These are phyloP conservation scores for Chlorops oryzae DNA, from an alignment of 1,140 invertebrate genomes.

Conservation along the genomic window DNA sequence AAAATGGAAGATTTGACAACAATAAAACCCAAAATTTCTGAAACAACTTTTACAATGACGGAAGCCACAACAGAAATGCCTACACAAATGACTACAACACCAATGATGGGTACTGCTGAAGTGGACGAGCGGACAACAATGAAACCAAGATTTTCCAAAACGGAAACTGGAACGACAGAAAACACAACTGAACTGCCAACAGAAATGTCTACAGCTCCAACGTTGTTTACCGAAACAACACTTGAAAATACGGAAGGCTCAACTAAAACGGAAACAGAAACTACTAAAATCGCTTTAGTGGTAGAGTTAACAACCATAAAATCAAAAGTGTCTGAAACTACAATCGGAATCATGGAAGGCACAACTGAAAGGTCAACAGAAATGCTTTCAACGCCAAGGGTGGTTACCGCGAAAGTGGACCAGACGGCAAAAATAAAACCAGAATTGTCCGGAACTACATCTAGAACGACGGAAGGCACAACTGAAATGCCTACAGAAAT, in stretches of 20 bases:
- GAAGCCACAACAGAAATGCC: background rate
- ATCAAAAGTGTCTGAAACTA: background rate
- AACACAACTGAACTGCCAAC: too few relatives aligned
- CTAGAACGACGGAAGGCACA: too few relatives aligned
- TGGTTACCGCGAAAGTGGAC: too few relatives aligned
- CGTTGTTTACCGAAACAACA: too few relatives aligned
- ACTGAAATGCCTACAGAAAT: too few relatives aligned
- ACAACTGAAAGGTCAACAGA: too few relatives aligned
- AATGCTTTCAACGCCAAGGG: background rate
- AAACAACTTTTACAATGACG: background rate
- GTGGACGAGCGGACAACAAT: background rate
- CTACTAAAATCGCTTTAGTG: background rate
- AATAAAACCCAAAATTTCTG: background rate
- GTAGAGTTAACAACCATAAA: too few relatives aligned
- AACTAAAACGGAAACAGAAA: background rate
- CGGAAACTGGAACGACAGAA: too few relatives aligned
- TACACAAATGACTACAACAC: background rate
- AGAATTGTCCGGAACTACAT: too few relatives aligned
- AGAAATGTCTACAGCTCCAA: too few relatives aligned
- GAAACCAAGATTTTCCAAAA: background rate
- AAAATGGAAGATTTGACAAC: background rate
- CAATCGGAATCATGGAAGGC: too few relatives aligned
- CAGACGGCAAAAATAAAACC: too few relatives aligned
- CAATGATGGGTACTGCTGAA: background rate
- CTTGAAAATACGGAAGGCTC: background rate